Conservation (phyloP, 2,888 invertebrate species). For the Thymelicus sylvestris region DNA sequence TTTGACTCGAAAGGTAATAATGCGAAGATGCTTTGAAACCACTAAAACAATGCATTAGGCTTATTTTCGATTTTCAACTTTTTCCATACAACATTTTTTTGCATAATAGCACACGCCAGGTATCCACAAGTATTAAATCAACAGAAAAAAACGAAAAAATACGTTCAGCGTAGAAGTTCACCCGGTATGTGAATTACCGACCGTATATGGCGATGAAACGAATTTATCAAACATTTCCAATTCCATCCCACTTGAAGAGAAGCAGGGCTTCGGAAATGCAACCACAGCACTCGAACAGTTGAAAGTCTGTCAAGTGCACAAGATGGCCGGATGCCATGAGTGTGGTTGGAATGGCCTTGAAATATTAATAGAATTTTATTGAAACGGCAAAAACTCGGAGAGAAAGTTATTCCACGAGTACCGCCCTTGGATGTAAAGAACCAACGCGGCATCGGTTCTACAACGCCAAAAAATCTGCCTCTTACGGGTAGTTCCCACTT, state of each 20-base stretch:
- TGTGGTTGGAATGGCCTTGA: slow-evolving; percentile 22
- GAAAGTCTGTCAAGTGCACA: slow-evolving; percentile 34
- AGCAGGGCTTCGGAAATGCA: slow-evolving; percentile 36
- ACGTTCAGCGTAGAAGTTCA: too few species aligned
- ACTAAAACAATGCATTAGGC: too few species aligned
- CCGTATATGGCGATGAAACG: not conserved
- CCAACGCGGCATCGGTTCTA: not conserved
- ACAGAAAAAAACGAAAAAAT: too few species aligned
- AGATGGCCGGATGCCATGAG: slow-evolving; percentile 33
- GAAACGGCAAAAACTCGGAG: slow-evolving; percentile 21
- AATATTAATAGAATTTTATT: slow-evolving; percentile 30
- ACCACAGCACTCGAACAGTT: slow-evolving; percentile 36
- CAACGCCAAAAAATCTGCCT: not conserved
- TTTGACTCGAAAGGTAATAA: too few species aligned
- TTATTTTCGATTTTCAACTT: too few species aligned
- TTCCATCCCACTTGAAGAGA: slow-evolving; percentile 28
- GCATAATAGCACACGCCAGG: too few species aligned
- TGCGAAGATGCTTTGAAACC: too few species aligned
- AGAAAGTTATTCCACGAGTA: slow-evolving; percentile 19
- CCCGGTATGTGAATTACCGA: not conserved
- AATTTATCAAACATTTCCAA: slow-evolving; percentile 30
- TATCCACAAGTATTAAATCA: too few species aligned
- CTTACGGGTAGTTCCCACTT: too few species aligned
- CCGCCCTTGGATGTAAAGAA: slow-evolving; percentile 2
- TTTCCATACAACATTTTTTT: too few species aligned